phyloP scores from a whole-genome alignment of 2,888 invertebrate species.

The Agapetus fuscipes region DNA sequence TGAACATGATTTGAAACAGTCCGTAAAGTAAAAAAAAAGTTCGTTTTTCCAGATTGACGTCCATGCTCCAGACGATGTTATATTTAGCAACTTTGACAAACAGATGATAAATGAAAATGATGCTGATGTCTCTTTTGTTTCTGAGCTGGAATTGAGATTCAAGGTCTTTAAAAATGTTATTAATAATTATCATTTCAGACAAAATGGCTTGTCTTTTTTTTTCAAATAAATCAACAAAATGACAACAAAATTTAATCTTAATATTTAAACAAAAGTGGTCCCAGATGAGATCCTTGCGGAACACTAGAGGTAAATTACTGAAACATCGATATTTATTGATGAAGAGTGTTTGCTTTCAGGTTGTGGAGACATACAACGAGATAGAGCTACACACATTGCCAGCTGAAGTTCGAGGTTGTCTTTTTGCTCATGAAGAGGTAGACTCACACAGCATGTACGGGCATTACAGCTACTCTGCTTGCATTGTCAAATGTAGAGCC shows the following conservation, averaged over 20 bases:
- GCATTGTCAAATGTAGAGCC: conserved; percentile 49
- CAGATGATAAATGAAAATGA: conserved; percentile 40
- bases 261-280: too few relatives aligned
- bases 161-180: conserved; percentile 28
- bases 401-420: conserved; percentile 42
- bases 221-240: too few relatives aligned
- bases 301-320: too few relatives aligned
- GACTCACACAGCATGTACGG: conserved; percentile 38
- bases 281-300: too few relatives aligned
- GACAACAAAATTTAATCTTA: too few relatives aligned
- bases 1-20: too few relatives aligned
- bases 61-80: conserved; percentile 50
- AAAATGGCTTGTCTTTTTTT: too few relatives aligned
- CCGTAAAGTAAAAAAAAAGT: too few relatives aligned
- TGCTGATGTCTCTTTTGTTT: conserved; percentile 33
- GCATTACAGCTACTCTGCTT: conserved; percentile 49
- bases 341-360: conserved; percentile 34
- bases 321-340: too few relatives aligned
- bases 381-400: conserved; percentile 40
- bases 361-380: conserved; percentile 51
- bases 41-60: conserved; percentile 45
- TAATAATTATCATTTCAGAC: too few relatives aligned
- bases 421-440: conserved; percentile 46
- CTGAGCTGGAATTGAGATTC: conserved; percentile 32
- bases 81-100: conserved; percentile 32